phyloP scores from a whole-genome alignment of 1,140 invertebrate genomes.

The Megalonaias nervosa region DNA sequence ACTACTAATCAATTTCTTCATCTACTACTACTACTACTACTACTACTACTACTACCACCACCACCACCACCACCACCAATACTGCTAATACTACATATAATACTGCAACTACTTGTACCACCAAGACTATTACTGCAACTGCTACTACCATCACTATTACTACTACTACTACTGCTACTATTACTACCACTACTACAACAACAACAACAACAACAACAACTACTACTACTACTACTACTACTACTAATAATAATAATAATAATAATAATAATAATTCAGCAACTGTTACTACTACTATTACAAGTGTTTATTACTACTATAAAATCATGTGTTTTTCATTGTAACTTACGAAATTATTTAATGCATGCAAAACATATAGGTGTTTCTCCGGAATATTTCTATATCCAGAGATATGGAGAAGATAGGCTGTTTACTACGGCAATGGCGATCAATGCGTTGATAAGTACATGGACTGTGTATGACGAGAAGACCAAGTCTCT shows the following conservation, averaged over 20 bases:
- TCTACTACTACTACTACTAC: neutral
- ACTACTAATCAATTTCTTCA: neutral
- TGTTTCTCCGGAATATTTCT: neutral
- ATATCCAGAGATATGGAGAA: conserved; percentile 45
- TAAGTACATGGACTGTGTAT: conserved; percentile 53
- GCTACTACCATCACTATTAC: conserved; percentile 24
- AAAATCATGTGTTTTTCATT: neutral
- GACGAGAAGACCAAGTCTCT: conserved; percentile 35
- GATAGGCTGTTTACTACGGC: conserved; percentile 60
- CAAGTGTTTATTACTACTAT: conserved; percentile 80
- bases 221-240: conserved; percentile 85
- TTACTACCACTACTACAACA: conserved; percentile 84
- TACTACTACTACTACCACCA: neutral
- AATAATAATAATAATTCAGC: conserved; percentile 85
- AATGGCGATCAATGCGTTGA: conserved; percentile 56
- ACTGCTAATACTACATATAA: conserved; percentile 37
- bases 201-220: conserved; percentile 83
- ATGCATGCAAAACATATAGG: neutral
- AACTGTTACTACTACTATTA: conserved; percentile 76
- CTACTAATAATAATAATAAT: conserved; percentile 86
- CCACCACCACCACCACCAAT: conserved; percentile 18
- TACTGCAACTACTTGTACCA: conserved; percentile 29
- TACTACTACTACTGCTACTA: conserved; percentile 71
- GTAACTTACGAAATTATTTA: neutral
- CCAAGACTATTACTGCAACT: conserved; percentile 18